Evolutionary conservation across 2,113 vertebrate genomes (phyloP).

Genomic region (Plectropomus leopardus): DNA sequence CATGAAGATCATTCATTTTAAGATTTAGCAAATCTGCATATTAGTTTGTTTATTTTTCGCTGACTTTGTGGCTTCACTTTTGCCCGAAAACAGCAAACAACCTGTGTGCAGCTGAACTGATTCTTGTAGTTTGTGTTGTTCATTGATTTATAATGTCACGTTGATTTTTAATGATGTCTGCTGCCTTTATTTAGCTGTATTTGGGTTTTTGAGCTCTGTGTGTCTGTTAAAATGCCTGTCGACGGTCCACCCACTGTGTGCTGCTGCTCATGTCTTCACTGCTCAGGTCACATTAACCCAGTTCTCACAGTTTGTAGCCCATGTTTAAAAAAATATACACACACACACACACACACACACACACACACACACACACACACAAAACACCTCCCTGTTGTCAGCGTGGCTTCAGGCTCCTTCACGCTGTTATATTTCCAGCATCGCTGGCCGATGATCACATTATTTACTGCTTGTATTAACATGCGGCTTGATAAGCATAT

Average conservation of each 20-base stretch:
- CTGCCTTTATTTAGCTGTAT: not conserved
- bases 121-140: not conserved
- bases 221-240: constrained; percentile 25
- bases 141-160: not conserved
- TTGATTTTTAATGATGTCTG: not conserved
- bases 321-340: constrained; percentile 14
- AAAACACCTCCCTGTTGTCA: constrained; percentile 49
- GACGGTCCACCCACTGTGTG: constrained; percentile 34
- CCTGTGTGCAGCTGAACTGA: no score
- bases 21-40: not conserved
- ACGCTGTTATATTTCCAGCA: constrained; percentile 68
- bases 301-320: constrained; percentile 71
- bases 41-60: not conserved
- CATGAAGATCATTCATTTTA: not conserved
- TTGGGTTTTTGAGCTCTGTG: constrained; percentile 13
- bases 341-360: not conserved
- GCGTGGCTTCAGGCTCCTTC: constrained; percentile 66
- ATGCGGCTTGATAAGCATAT: constrained; percentile 85
- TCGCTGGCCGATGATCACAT: constrained; percentile 62
- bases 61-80: no score
- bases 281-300: constrained; percentile 83
- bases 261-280: constrained; percentile 61
- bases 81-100: no score
- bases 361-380: constrained; percentile 14
- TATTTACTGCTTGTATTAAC: constrained; percentile 82